Base-by-base conservation (phyloP, 2,113 vertebrate genomes). In the Macquaria australasica region DNA sequence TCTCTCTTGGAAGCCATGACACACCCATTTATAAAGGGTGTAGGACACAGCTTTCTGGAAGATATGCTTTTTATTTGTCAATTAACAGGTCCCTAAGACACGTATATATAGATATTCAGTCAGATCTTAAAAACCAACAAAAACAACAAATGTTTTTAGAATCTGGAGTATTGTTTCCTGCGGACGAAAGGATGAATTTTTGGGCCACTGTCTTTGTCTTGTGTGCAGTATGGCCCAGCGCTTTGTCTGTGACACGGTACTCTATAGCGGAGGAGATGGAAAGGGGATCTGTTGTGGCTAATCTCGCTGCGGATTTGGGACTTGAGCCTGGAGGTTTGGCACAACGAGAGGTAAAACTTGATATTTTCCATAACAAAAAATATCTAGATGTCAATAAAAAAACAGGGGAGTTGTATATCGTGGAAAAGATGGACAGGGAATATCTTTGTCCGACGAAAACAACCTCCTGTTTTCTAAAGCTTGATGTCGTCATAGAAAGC, bases 251-350 rank as follows among this genome's bases (percentile, higher is more conserved):
- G 79, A 95, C 93, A 8, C 88, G 95, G 48, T 96, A 96, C 83
- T 95, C 95, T 18, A 94, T 96, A 86, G 93, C 93, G 0, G 95
- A 96, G 76, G 95, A 96, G 84, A 94, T 95, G 95, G 94, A 95
- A 5, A 80, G 88, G 10, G 95, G 94, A 11, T 94, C 95, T 14
- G 89, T 95, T 28, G 94, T 96, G 53, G 93, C 95, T 0, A 96
- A 96, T 90, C 87, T 96, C 6, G 95, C 92, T 15, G 76, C 93
- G 14, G 95, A 96, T 91, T 74, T 96, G 45, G 95, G 95, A 88
- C 87, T 96, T 18, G 93, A 94, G 6, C 56, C 58, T 23, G 87
- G 56, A 48, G 82, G 83, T 75, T 73, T 96, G 74, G 87, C 87
- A 5, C 80, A 94, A 66, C 80, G 95, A 23, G 94, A 95, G 92